Conservation (phyloP, 2,797 vertebrate species). For the Acanthurus lineatus region DNA sequence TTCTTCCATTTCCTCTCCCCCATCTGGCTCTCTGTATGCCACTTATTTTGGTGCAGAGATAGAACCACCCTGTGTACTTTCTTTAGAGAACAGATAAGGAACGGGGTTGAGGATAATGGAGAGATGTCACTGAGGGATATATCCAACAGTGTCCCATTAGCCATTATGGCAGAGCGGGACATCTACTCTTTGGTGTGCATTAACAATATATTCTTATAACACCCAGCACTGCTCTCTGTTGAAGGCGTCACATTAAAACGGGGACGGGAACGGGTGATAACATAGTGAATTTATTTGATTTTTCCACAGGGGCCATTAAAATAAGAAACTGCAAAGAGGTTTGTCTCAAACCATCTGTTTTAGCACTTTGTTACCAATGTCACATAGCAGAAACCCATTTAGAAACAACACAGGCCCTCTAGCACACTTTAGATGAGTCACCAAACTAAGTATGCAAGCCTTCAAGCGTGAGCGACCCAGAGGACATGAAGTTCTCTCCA, state of each 20-base stretch:
- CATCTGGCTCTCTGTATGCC: constrained; percentile 74
- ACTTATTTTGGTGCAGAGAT: constrained; percentile 66
- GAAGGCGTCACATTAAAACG: constrained; percentile 37
- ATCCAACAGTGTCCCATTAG: constrained; percentile 55
- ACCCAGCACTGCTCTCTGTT: constrained; percentile 13
- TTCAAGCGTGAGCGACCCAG: constrained; percentile 23
- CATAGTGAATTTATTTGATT: constrained; percentile 23
- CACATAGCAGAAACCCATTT: constrained; percentile 46
- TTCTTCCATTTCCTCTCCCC: constrained; percentile 76
- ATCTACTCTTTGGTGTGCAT: constrained; percentile 49
- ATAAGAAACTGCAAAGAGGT: constrained; percentile 31
- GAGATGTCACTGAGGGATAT: constrained; percentile 67
- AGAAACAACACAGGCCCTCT: constrained; percentile 38
- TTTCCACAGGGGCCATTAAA: constrained; percentile 42
- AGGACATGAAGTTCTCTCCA: constrained; percentile 42
- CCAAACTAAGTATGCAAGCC: constrained; percentile 49
- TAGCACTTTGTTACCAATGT: constrained; percentile 50
- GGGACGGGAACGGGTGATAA: constrained; percentile 10
- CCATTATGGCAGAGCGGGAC: constrained; percentile 48
- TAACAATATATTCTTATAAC: constrained; percentile 27
- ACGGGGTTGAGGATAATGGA: constrained; percentile 70
- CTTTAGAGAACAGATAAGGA: constrained; percentile 64
- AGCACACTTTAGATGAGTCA: constrained; percentile 60
- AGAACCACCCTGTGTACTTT: constrained; percentile 60
- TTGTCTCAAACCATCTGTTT: constrained; percentile 61